Evolutionary conservation across 2,888 invertebrate genomes (phyloP), one percentile per base, ranked within the genome.

Genomic region (Eupithecia abbreviata): DNA sequence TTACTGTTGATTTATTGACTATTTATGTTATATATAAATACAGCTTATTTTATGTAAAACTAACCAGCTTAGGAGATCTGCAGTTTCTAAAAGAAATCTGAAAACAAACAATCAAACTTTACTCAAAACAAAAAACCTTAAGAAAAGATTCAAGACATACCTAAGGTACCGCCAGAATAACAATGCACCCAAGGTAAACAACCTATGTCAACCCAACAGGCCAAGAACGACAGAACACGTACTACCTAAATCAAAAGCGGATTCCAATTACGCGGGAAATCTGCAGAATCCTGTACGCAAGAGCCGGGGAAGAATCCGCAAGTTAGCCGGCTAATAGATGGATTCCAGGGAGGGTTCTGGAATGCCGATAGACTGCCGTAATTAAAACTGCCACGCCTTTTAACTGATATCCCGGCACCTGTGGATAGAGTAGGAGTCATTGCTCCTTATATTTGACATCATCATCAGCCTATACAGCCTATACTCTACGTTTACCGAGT

Each of bases 351-450:
- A 82, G 43, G 67, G 67, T 42, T 67, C 62, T 82, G 92, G 92
- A 91, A 92, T 92, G 90, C 85, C 91, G 90, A 91, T 91, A 88
- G 86, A 85, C 87, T 84, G 86, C 85, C 89, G 91, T 91, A 92
- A 92, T 92, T 92, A 92, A 92, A 92, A 90, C 90, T 90, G 90
- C 89, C 90, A 87, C 87, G 89, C 87, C 90, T 90, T 90, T 89
- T 90, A 90, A 89, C 87, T 88, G 88, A 90, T 90, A 88, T 74
- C 73, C 65, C 51, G 69, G 68, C 79, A 79, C 79, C 78, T 79
- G 77, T 68, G 67, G 51, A 41, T 78, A 76, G 73, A 45, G 58
- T 3, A 30, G 51, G 75, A 30, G 30, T 1, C 30, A 30, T 30
- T 30, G 30, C 30, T 30, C 30, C 30, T 30, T 30, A 30, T 30